Evolutionary conservation across 2,113 vertebrate species (phyloP).

Genomic region (Myotis yumanensis): DNA sequence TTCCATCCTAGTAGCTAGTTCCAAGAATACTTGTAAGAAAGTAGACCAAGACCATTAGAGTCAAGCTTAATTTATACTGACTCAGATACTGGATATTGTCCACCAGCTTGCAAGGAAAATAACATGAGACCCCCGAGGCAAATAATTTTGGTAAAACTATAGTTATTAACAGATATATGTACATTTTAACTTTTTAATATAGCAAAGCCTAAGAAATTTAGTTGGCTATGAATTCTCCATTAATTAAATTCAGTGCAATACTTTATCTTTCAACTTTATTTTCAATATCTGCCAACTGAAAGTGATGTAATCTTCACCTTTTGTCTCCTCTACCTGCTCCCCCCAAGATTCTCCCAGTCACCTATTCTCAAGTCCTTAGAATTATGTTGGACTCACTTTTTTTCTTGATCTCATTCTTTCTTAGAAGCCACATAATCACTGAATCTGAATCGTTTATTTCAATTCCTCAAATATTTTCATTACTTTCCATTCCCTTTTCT

Average conservation of each 20-base stretch:
- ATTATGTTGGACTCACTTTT: conserved; percentile 2
- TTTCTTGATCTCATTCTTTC: not conserved
- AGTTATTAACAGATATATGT: not conserved
- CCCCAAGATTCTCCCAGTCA: not conserved
- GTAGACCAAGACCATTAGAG: not conserved
- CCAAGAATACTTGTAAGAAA: conserved; percentile 12
- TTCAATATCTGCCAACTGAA: not conserved
- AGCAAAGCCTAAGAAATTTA: not conserved
- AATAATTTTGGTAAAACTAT: not conserved
- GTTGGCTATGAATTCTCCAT: not conserved
- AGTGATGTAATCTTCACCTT: not conserved
- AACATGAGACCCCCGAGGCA: not conserved
- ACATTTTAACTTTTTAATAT: not conserved
- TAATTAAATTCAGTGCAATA: not conserved
- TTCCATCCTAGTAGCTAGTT: not conserved
- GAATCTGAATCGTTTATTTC: not conserved
- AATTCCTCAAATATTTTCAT: not conserved
- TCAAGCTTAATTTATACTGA: conserved; percentile 15
- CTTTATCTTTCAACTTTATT: not conserved
- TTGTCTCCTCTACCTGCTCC: not conserved
- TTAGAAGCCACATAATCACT: not conserved
- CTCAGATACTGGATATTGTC: not conserved
- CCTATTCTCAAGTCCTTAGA: not conserved
- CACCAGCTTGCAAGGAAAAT: not conserved
- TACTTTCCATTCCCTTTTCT: not conserved